These are phyloP conservation scores for Lasioglossum malachurum DNA, from an alignment of 2,888 invertebrate genomes.

Conservation along the genomic window DNA sequence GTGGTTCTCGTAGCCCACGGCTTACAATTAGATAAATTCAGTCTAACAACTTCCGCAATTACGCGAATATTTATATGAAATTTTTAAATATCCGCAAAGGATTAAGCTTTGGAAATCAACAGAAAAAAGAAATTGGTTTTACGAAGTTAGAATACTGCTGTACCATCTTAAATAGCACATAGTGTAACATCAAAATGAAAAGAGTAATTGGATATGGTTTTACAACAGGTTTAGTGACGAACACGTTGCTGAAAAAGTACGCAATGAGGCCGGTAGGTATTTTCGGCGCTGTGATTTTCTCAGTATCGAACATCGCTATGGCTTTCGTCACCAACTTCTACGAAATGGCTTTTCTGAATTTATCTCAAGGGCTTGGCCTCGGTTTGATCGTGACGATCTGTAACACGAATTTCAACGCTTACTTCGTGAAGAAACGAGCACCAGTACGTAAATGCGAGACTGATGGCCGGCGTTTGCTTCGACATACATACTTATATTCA, in stretches of 20 bases:
- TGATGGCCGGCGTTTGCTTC: not conserved
- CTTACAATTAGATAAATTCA: no score
- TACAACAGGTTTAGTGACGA: slow-evolving; percentile 88
- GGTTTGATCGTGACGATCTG: slow-evolving; percentile 91
- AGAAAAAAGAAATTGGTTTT: no score
- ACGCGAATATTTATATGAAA: no score
- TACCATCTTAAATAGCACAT: not conserved
- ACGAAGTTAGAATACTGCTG: no score
- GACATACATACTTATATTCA: slow-evolving; percentile 24
- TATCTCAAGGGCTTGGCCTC: slow-evolving; percentile 88
- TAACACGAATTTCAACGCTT: slow-evolving; percentile 91
- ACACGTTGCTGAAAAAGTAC: slow-evolving; percentile 88
- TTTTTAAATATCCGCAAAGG: no score
- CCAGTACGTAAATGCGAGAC: slow-evolving; percentile 79
- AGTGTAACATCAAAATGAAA: not conserved
- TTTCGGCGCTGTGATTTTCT: slow-evolving; percentile 88
- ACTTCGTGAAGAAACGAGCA: slow-evolving; percentile 89
- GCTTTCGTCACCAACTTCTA: slow-evolving; percentile 88
- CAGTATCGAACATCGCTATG: slow-evolving; percentile 87
- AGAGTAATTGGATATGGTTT: not conserved
- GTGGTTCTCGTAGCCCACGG: no score
- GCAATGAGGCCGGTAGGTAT: slow-evolving; percentile 89
- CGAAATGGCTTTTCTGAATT: slow-evolving; percentile 88
- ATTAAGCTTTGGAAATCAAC: no score
- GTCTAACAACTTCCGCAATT: no score